Conservation (phyloP, 2,888 invertebrate genomes). For the Dynastes hyllus region DNA sequence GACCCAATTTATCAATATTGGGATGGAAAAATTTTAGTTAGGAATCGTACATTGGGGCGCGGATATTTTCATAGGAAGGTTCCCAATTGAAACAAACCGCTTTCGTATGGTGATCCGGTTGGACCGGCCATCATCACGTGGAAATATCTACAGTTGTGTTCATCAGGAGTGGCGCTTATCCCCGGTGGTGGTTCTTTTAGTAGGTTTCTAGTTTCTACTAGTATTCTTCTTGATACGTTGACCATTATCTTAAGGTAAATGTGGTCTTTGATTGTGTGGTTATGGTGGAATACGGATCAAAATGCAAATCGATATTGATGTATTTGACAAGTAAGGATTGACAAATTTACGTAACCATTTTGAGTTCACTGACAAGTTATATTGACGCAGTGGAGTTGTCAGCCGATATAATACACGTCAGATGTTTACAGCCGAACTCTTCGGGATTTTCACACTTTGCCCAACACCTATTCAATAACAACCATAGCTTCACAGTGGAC, state of each 20-base stretch:
- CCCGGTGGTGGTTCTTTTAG: constrained; percentile 99
- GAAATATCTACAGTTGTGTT: constrained; percentile 96
- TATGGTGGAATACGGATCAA: not conserved
- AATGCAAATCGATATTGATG: not conserved
- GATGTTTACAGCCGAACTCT: no score
- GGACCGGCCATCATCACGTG: constrained; percentile 97
- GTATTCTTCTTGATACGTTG: constrained; percentile 76
- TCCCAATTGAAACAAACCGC: constrained; percentile 98
- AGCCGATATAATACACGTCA: no score
- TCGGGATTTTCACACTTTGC: no score
- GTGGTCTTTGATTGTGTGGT: no score
- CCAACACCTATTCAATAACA: no score
- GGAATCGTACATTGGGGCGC: constrained; percentile 99
- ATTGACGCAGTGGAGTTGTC: no score
- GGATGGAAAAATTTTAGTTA: constrained; percentile 99
- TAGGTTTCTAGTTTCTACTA: constrained; percentile 97
- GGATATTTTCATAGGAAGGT: constrained; percentile 99
- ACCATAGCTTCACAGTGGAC: no score
- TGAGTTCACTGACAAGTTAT: not conserved
- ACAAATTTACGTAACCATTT: not conserved
- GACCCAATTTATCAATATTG: constrained; percentile 99
- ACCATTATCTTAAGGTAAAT: constrained; percentile 49
- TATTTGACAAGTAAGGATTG: not conserved
- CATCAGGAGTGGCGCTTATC: constrained; percentile 96
- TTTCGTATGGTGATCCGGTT: constrained; percentile 97